phyloP scores from a whole-genome alignment of 1,140 invertebrate species.

The Pygmarrhopalites habei region DNA sequence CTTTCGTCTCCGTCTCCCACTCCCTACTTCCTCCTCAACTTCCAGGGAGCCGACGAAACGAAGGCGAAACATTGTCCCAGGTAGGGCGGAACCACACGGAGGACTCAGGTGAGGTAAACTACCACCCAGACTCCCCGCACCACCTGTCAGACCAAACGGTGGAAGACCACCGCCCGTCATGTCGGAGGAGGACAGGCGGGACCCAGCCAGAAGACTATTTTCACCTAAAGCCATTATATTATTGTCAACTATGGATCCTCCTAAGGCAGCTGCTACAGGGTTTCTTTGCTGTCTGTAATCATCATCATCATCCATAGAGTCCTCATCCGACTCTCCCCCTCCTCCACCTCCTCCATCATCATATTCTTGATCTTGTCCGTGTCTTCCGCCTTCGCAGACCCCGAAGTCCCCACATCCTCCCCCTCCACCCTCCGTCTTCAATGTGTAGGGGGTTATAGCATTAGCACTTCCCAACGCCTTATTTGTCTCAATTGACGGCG shows the following conservation, averaged over 20 bases:
- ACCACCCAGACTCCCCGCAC: not conserved
- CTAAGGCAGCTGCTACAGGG: conserved; percentile 4
- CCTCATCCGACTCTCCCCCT: conserved; percentile 34
- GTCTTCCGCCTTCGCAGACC: conserved; percentile 3
- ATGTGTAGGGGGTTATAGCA: not conserved
- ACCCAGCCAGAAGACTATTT: not conserved
- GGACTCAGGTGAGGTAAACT: conserved; percentile 28
- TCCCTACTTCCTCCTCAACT: conserved; percentile 64
- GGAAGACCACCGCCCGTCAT: not conserved
- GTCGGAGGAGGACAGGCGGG: not conserved
- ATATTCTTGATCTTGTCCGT: too few relatives aligned
- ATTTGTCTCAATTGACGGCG: not conserved
- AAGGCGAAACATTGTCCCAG: conserved; percentile 69
- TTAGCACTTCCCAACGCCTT: too few relatives aligned
- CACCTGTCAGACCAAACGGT: not conserved
- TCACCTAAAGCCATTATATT: not conserved
- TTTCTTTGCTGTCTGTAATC: conserved; percentile 1
- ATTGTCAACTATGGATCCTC: conserved; percentile 1
- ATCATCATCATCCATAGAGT: conserved; percentile 16
- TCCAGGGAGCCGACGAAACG: conserved; percentile 75
- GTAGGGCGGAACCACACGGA: conserved; percentile 41
- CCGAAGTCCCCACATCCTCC: not conserved
- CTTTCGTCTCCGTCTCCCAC: conserved; percentile 59
- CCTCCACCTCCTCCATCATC: conserved; percentile 28
- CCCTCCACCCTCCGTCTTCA: not conserved